Evolutionary conservation across 2,888 invertebrate species (phyloP), one percentile per base, ranked within the genome.

Genomic region (Empis livida): DNA sequence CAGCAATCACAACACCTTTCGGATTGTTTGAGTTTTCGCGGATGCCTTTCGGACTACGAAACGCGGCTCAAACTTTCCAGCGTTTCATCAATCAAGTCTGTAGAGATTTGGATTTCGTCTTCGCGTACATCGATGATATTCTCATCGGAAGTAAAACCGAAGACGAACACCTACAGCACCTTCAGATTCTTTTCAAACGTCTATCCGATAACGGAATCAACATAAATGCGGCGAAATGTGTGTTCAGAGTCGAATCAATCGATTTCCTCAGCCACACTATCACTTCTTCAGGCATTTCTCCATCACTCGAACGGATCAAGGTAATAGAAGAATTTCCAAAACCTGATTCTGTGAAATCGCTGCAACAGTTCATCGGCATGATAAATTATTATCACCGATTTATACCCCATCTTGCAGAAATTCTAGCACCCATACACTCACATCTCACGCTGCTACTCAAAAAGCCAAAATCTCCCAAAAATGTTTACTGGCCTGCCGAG

Each of bases 171-270:
- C 30, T 32, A 40, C 15, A 38, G 11, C 54, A 56, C 40, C 32
- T 57, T 3, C n/a, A 45, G 11, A 10, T 10, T 15, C 43, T 56
- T 17, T 49, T 56, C 14, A 35, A 35, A 35, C 35, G 35, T n/a
- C 35, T 35, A 14, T 13, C 35, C 14, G 35, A 35, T 35, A 9
- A 14, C n/a, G 14, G 45, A 23, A 41, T 52, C 20, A 42, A 56
- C 5, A 49, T 57, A 32, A 55, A 57, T 37, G 23, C 49, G 10
- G 15, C n/a, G 2, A 54, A 55, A 40, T 53, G 53, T 30, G 35
- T 11, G 13, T 44, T 47, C 14, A 45, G 47, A 13, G 13, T 15
- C 13, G n/a, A 15, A 27, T 15, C 31, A 44, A 6, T 44, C 16
- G 8, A 16, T 10, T 44, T 44, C 11, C 35, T 44, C 5, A 30